Evolutionary conservation across 2,113 vertebrate genomes (phyloP).

Genomic region (Takifugu flavidus): DNA sequence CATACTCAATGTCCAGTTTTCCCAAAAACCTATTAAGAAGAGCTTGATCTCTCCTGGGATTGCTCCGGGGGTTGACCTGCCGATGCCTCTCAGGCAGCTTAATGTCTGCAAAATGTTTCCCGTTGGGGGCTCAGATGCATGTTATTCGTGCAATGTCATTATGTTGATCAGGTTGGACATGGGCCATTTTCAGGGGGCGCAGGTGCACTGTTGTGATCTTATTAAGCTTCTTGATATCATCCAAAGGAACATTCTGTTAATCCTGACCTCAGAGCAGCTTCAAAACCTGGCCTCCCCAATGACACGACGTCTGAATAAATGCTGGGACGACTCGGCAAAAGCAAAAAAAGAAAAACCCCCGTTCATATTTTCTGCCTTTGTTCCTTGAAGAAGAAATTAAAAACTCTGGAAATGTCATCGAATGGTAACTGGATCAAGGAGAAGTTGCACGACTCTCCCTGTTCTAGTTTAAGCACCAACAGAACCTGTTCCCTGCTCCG

Average conservation of each 20-base stretch:
- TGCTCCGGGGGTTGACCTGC: conserved; percentile 25
- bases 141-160: conserved; percentile 14
- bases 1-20: conserved; percentile 25
- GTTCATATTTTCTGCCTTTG: too few relatives aligned
- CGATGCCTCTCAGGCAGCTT: conserved; percentile 6
- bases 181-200: conserved; percentile 33
- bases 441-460: too few relatives aligned
- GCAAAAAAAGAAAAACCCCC: too few relatives aligned
- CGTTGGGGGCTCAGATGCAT: conserved; percentile 31
- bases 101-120: conserved; percentile 46
- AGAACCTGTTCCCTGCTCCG: too few relatives aligned
- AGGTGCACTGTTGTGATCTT: conserved; percentile 53
- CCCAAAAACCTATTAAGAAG: conserved; percentile 26
- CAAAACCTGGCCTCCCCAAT: neutral
- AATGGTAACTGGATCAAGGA: too few relatives aligned
- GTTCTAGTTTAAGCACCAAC: too few relatives aligned
- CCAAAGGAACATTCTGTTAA: conserved; percentile 17
- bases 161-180: conserved; percentile 17
- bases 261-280: conserved; percentile 46
- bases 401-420: too few relatives aligned
- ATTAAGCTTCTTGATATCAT: conserved; percentile 43
- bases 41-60: conserved; percentile 17
- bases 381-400: too few relatives aligned
- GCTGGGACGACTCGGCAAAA: too few relatives aligned
- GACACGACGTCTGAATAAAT: neutral